These are phyloP conservation scores for Pyralis farinalis DNA, from an alignment of 2,888 invertebrate genomes.

Conservation along the genomic window DNA sequence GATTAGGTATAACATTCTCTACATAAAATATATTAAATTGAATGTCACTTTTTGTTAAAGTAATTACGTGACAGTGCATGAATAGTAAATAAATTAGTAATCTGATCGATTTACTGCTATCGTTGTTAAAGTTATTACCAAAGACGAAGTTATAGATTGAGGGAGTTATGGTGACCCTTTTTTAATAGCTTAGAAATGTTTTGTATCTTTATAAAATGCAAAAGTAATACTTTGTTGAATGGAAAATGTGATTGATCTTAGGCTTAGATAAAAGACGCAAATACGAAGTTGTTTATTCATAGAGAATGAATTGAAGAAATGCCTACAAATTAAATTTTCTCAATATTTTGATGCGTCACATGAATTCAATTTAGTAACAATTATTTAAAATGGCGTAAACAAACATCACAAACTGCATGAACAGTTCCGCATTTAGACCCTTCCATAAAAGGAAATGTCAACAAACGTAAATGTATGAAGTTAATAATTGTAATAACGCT, in stretches of 20 bases:
- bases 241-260: conserved; percentile 72
- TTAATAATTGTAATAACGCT: conserved; percentile 8
- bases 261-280: conserved; percentile 59
- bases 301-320: not conserved
- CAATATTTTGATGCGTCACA: too few species aligned
- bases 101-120: conserved; percentile 56
- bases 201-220: conserved; percentile 75
- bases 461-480: not conserved
- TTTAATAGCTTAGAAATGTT: conserved; percentile 69
- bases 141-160: conserved; percentile 65
- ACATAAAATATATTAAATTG: conserved; percentile 27
- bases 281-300: not conserved
- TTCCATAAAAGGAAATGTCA: not conserved
- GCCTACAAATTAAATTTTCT: too few species aligned
- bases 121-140: conserved; percentile 75
- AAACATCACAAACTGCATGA: too few species aligned
- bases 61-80: conserved; percentile 23
- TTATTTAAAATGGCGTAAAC: too few species aligned
- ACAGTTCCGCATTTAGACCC: too few species aligned
- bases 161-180: conserved; percentile 53
- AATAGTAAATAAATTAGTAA: conserved; percentile 47
- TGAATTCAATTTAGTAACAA: too few species aligned
- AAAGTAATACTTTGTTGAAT: conserved; percentile 62
- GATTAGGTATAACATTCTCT: conserved; percentile 15
- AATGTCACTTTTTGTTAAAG: conserved; percentile 20